phyloP scores from a whole-genome alignment of 1,140 invertebrate species.

The Aphis gossypii region DNA sequence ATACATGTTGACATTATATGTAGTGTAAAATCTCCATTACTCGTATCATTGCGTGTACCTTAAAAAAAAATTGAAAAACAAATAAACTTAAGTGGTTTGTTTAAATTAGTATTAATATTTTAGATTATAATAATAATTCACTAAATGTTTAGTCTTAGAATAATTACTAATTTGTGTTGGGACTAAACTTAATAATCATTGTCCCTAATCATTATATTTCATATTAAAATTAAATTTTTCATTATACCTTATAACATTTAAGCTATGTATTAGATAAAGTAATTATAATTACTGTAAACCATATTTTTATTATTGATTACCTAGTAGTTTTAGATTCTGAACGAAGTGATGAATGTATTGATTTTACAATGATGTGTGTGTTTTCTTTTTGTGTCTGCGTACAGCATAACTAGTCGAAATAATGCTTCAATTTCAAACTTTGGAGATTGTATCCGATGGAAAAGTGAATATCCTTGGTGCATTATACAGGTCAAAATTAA shows the following conservation, averaged over 20 bases:
- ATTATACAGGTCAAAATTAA: too few species aligned
- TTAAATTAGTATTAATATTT: neutral
- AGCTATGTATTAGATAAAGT: neutral
- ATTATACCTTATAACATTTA: neutral
- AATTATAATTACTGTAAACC: neutral
- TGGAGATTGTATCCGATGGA: too few species aligned
- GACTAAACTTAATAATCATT: neutral
- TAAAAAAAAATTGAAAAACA: neutral
- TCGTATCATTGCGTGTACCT: conserved; percentile 64
- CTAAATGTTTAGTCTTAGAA: neutral
- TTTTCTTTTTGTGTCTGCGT: too few species aligned
- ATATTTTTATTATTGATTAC: neutral
- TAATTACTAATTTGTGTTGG: neutral
- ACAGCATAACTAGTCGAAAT: too few species aligned
- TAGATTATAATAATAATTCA: neutral
- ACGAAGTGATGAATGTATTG: too few species aligned
- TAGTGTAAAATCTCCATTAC: conserved; percentile 64
- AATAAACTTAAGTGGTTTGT: neutral
- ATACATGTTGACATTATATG: conserved; percentile 84
- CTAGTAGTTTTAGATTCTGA: too few species aligned
- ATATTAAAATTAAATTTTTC: neutral
- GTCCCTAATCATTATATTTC: neutral
- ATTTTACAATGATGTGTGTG: too few species aligned
- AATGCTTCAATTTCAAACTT: too few species aligned
- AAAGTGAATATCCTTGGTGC: too few species aligned